Evolutionary conservation across 2,888 invertebrate species (phyloP).

Genomic region (Phyllotreta striolata): DNA sequence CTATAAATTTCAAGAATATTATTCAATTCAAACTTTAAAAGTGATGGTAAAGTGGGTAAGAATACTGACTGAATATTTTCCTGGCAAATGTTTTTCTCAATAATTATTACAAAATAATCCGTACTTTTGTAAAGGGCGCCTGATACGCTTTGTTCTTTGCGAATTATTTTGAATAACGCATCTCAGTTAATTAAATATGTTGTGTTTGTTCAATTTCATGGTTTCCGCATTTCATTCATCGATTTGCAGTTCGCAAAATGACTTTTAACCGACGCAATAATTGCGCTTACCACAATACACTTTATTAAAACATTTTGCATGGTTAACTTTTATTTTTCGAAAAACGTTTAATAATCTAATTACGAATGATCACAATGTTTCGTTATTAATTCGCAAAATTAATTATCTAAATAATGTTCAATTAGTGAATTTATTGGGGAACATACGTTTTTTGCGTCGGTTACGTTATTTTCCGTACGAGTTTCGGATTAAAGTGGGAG

Average conservation of each 20-base stretch:
- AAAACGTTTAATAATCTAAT: constrained; percentile 3
- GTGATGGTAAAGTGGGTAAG: too few relatives aligned
- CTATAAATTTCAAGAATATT: too few relatives aligned
- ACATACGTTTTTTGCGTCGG: background rate
- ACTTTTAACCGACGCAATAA: constrained; percentile 27
- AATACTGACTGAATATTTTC: too few relatives aligned
- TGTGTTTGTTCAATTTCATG: constrained; percentile 36
- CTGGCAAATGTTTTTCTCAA: too few relatives aligned
- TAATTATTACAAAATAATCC: too few relatives aligned
- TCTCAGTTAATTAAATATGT: constrained; percentile 30
- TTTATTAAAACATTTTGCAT: constrained; percentile 24
- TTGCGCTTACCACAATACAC: constrained; percentile 19
- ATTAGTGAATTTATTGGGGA: background rate
- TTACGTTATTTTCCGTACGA: too few relatives aligned
- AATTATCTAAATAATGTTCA: constrained; percentile 3
- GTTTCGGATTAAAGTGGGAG: too few relatives aligned
- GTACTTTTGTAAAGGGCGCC: too few relatives aligned
- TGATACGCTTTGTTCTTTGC: too few relatives aligned
- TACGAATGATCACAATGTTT: background rate
- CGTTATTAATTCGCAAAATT: background rate
- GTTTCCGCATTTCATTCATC: constrained; percentile 32
- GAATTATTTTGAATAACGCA: constrained; percentile 26
- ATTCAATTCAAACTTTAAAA: too few relatives aligned
- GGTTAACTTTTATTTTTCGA: background rate
- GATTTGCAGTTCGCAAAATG: constrained; percentile 30